A percentile compares a stretch with the other conserved stretches of the same genome.
phyloP scores from a whole-genome alignment of 2,113 vertebrate genomes.

The Laterallus jamaicensis region DNA sequence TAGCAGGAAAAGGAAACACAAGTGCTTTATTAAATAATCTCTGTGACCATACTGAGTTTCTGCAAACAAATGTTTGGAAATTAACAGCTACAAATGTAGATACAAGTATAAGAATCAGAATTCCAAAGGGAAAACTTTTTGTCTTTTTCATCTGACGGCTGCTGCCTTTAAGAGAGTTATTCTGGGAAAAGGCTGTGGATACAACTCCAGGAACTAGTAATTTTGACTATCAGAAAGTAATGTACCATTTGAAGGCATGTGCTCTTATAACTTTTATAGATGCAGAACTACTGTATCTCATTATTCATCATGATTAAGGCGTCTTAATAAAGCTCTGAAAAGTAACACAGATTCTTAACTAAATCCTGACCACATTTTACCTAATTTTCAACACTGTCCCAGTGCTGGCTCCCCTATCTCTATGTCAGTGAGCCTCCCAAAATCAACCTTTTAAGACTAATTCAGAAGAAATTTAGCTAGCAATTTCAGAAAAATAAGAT shows the following conservation, averaged over 20 bases:
- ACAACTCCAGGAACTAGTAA: background rate
- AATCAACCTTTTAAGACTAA: background rate
- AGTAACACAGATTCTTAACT: background rate
- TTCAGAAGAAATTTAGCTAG: background rate
- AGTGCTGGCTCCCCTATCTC: background rate
- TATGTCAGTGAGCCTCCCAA: background rate
- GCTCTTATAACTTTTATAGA: background rate
- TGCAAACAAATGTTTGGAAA: background rate
- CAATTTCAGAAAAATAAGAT: background rate
- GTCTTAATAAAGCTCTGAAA: background rate
- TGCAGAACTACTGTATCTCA: background rate
- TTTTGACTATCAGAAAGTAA: background rate
- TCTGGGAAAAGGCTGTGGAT: background rate
- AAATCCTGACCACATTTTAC: background rate
- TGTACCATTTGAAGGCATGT: background rate
- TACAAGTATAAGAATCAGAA: background rate
- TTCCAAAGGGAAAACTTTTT: background rate
- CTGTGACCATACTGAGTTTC: background rate
- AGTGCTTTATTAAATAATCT: background rate
- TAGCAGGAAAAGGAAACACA: background rate
- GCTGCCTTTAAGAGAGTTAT: background rate
- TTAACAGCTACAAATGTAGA: background rate
- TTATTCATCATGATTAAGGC: background rate
- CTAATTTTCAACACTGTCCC: background rate
- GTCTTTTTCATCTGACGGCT: background rate